Evolutionary conservation across 2,113 vertebrate species (phyloP), one percentile per base, ranked within the genome.

Genomic region (Salvator merianae): DNA sequence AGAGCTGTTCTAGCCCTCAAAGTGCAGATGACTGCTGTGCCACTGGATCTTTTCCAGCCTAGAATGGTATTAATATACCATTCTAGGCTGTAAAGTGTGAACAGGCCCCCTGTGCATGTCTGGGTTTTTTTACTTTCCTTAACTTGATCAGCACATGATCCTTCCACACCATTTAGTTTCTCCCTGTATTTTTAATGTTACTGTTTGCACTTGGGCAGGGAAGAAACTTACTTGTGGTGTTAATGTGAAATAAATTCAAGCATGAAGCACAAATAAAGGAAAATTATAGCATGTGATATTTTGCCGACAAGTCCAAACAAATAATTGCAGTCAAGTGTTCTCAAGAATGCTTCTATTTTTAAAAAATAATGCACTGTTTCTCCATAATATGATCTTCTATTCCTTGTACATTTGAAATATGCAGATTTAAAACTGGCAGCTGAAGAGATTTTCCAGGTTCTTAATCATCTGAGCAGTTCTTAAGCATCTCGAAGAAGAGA

Each of bases 271-370:
- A 62, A 66, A 5, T 32, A 24, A 43, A 66, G 7, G 38, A 88
- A 90, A 84, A 79, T 40, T n/a, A 86, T 0, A 75, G 36, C 22
- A 36, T 72, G 24, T 22, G 69, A 30, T 14, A 82, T 85, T 71
- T 9, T 88, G 7, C 40, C 59, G 77, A 84, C 82, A 86, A 63
- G 22, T 6, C 86, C 87, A 71, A 16, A 83, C 82, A 89, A n/a
- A 59, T 59, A 88, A 20, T 68, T 80, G 59, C 43, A 84, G 79
- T 86, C 43, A 81, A 40, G 5, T 86, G 7, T 55, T 28, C 70
- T 82, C 63, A 83, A 85, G 88, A 20, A 82, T 40, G 24, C 47
- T 18, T 0, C 0, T 22, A 0, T 3, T 65, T 86, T 90, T 28
- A 47, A 88, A 47, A 24, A 72, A 7, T 16, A 59, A 85, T 69